A percentile compares a stretch with the other conserved stretches of the same genome.
Conservation (phyloP, 92 coral and sea anemone genomes). For the Heteractis magnifica region DNA sequence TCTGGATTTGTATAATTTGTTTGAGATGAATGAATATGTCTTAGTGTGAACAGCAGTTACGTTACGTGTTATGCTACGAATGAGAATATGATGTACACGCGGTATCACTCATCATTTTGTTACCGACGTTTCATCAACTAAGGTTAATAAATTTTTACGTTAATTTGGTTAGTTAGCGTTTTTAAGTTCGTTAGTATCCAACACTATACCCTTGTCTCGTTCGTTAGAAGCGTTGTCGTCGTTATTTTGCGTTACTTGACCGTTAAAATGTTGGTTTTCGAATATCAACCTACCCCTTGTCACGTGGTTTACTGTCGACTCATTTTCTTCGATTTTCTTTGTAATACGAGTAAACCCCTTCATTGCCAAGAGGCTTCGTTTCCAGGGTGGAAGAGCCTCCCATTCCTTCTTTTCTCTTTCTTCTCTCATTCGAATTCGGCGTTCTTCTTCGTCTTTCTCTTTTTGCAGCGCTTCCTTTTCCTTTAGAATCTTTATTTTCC, state of each 20-base stretch:
- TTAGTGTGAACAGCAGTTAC: background rate
- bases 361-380: constrained; percentile 13
- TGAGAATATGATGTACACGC: too few relatives aligned
- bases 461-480: constrained; percentile 13
- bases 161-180: background rate
- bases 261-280: constrained; percentile 2
- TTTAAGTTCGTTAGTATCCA: background rate
- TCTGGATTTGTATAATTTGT: too few relatives aligned
- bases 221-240: background rate
- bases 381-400: constrained; percentile 27
- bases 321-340: constrained; percentile 9
- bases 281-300: constrained; percentile 34
- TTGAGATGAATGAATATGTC: background rate
- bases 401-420: constrained; percentile 19
- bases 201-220: background rate
- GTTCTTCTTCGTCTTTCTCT: constrained; percentile 13
- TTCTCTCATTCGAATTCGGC: background rate
- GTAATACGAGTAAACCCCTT: constrained; percentile 23
- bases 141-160: too few relatives aligned
- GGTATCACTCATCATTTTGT: too few relatives aligned
- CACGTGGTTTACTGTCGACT: constrained; percentile 7
- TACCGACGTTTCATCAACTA: too few relatives aligned
- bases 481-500: constrained; percentile 22
- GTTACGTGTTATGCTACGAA: background rate
- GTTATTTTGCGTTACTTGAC: constrained; percentile 12